These are phyloP conservation scores for Neodiprion pinetum DNA, from an alignment of 1,140 invertebrate species.

Conservation along the genomic window DNA sequence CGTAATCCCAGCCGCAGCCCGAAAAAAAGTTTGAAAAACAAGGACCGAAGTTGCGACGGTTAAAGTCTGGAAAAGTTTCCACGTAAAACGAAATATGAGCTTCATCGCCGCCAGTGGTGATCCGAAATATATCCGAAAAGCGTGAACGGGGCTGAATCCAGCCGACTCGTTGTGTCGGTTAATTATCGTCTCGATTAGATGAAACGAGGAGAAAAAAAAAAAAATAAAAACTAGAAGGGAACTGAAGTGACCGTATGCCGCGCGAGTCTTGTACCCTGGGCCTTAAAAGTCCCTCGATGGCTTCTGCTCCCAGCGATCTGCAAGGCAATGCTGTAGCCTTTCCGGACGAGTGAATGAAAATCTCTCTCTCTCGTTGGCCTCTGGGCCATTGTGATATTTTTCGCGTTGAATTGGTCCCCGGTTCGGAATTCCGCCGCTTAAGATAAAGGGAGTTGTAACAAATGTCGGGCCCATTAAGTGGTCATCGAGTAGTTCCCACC, in stretches of 20 bases:
- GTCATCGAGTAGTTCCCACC: conserved; percentile 60
- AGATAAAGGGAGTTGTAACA: conserved; percentile 27
- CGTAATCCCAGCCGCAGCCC: neutral
- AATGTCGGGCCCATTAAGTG: conserved; percentile 16
- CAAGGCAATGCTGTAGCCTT: conserved; percentile 55
- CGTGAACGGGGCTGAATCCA: too few relatives aligned
- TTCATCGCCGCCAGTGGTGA: too few relatives aligned
- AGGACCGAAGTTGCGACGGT: neutral
- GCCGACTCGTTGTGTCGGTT: neutral
- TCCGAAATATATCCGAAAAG: too few relatives aligned
- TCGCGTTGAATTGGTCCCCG: conserved; percentile 30
- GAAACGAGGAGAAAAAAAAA: neutral
- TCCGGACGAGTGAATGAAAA: conserved; percentile 57
- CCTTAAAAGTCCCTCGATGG: neutral
- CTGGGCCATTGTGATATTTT: conserved; percentile 24
- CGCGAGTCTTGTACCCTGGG: neutral
- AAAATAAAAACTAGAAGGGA: neutral
- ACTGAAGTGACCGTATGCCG: conserved; percentile 1
- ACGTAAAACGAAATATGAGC: too few relatives aligned
- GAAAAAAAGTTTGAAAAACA: neutral
- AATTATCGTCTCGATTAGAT: conserved; percentile 59
- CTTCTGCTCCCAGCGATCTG: conserved; percentile 30
- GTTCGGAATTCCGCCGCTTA: conserved; percentile 23
- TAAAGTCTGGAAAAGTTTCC: neutral
- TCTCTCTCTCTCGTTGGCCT: conserved; percentile 32